Base-by-base conservation (phyloP, 2,797 vertebrate genomes). In the Amazona ochrocephala region DNA sequence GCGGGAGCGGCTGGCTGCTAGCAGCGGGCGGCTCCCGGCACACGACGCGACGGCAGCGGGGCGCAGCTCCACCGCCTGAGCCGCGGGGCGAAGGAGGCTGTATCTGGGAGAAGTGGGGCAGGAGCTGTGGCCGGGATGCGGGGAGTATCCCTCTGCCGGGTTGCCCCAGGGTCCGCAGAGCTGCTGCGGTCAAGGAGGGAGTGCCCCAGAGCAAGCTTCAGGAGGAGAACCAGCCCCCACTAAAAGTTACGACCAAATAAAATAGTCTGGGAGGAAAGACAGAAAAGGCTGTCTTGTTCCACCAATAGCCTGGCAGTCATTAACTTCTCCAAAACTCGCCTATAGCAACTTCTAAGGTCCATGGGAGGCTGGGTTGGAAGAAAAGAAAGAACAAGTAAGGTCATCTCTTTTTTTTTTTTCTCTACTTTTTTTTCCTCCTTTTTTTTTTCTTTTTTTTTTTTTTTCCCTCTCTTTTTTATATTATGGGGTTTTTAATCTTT, bases 161-260 rank as follows among this genome's bases (percentile, higher is more conserved):
- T 11, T 17, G 62, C 42, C 9, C 9, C 24, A 4, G 11, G 41
- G 21, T 48, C 8, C 13, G 14, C 23, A 2, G n/a, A 17, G 67
- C 37, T 26, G 65, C 47, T 9, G 41, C 19, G 1, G 56, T 37
- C 56, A 24, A 37, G 56, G 56, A 34, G 56, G n/a, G 56, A 60
- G 56, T 11, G 60, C 12, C 26, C 10, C 61, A 0, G 14, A 19
- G 30, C 6, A 4, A 32, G 1, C 42, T 20, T 11, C 5, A 0
- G 3, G 22, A 29, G 51, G 10, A 8, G 22, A 42, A 3, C 4
- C 11, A 3, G 30, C 13, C 70, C 5, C 32, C 62, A 0, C 6
- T 15, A 1, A 27, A 21, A 44, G 45, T 26, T 48, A 2, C 0
- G 2, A 13, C 26, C 21, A 0, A 47, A 15, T 37, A 18, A 27